Base-by-base conservation (phyloP, 2,797 vertebrate genomes). In the Fistularia tabacaria region DNA sequence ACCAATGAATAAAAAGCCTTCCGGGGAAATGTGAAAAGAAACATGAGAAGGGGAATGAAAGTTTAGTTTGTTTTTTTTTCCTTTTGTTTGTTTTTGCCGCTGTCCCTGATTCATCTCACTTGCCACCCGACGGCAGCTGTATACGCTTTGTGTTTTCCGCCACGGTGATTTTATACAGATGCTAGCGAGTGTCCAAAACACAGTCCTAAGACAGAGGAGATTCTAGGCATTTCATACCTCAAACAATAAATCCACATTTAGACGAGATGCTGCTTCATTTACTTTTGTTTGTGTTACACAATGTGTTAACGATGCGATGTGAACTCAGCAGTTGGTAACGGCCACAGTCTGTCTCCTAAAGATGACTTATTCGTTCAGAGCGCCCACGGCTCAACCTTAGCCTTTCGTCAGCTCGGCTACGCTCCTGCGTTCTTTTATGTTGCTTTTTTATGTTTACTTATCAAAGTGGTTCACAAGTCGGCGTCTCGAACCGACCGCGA, bases 241-340 rank as follows among this genome's bases (percentile, higher is more conserved):
- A 71, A 86, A 5, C 64, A 87, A 85, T 88, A 89, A 88, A 88
- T 74, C 72, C 38, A 60, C 76, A 80, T 83, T 71, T 83, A 77
- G 82, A 84, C 76, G 85, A 83, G 61, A 57, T 74, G 76, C 73
- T 85, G 84, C 85, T 88, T 76, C 85, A 25, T 25, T 25, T 25
- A 25, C 5, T 79, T 87, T 74, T 76, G 83, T 80, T 77, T 80
- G 76, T 43, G 74, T 86, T 76, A 62, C 58, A 25, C 25, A 25
- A 59, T 64, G 65, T 85, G 67, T 84, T 80, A 81, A 77, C 71
- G 69, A 73, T 66, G 57, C 79, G 71, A 82, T 84, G 77, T 86
- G 74, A 85, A n/a, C n/a, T n/a, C n/a, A n/a, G n/a, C n/a, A n/a
- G n/a, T n/a, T n/a, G n/a, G n/a, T n/a, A n/a, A n/a, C n/a, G n/a